Conservation (phyloP, 1,140 invertebrate genomes). For the Notospermus geniculatus region DNA sequence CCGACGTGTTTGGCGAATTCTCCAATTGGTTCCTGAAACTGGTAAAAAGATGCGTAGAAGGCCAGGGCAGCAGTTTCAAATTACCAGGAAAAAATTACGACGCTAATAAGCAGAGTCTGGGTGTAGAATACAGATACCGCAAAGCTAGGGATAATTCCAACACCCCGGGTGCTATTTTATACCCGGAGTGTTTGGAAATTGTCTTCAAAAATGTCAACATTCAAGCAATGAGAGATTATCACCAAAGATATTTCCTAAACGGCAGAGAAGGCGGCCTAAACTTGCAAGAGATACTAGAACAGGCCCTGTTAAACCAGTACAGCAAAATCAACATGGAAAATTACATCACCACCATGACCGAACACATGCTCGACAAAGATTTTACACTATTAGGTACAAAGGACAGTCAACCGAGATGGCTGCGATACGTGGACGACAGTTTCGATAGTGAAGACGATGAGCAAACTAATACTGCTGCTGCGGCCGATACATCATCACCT, state of each 20-base stretch:
- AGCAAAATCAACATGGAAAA: slow-evolving; percentile 9
- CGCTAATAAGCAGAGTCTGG: neutral
- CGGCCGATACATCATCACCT: no score
- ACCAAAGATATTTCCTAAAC: neutral
- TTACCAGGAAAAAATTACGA: neutral
- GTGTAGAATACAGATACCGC: neutral
- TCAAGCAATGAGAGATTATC: neutral
- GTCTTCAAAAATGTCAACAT: slow-evolving; percentile 3
- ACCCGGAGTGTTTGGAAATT: slow-evolving; percentile 4
- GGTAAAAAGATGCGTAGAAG: neutral
- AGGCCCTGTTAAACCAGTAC: neutral
- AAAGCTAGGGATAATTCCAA: slow-evolving; percentile 1
- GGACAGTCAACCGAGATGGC: slow-evolving; percentile 11
- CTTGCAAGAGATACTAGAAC: slow-evolving; percentile 1
- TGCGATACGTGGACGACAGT: neutral
- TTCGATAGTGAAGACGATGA: slow-evolving; percentile 4
- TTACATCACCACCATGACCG: slow-evolving; percentile 1
- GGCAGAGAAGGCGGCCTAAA: neutral
- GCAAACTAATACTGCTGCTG: no score
- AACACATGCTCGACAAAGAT: neutral
- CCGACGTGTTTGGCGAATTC: neutral
- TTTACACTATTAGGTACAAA: slow-evolving; percentile 9
- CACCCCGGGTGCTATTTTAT: neutral
- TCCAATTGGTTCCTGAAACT: slow-evolving; percentile 8
- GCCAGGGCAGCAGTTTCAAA: neutral